These are phyloP conservation scores for Scaptomyza parva DNA, from an alignment of 2,888 invertebrate genomes.

Conservation along the genomic window DNA sequence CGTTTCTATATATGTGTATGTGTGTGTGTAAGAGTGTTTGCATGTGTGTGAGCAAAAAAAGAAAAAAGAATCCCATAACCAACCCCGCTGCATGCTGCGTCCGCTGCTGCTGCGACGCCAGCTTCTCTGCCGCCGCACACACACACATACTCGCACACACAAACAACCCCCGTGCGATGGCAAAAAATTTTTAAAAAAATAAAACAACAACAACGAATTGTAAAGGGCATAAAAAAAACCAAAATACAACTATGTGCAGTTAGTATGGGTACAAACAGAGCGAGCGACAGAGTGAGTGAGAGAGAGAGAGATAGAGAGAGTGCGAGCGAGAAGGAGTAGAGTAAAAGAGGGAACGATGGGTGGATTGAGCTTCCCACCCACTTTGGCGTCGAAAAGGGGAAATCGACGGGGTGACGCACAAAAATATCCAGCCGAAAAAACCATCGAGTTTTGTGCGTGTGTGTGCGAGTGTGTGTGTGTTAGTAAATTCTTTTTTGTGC, in stretches of 20 bases:
- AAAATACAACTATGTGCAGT: conserved; percentile 63
- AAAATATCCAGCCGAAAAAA: conserved; percentile 54
- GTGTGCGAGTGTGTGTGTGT: conserved; percentile 16
- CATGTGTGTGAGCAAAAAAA: conserved; percentile 42
- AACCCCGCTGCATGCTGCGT: conserved; percentile 73
- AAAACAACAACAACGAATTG: conserved; percentile 56
- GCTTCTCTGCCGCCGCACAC: conserved; percentile 36
- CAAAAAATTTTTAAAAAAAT: conserved; percentile 69
- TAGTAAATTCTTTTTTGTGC: not conserved
- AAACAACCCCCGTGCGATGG: conserved; percentile 67
- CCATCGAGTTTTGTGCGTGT: conserved; percentile 12
- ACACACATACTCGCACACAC: conserved; percentile 43
- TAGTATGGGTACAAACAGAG: conserved; percentile 11
- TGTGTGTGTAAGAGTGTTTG: conserved; percentile 33
- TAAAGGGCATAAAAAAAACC: conserved; percentile 49
- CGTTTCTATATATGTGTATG: conserved; percentile 41
- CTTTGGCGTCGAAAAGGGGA: conserved; percentile 66
- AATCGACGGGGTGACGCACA: conserved; percentile 71
- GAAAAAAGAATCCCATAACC: conserved; percentile 64
- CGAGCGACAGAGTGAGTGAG: not conserved
- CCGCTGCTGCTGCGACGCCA: conserved; percentile 42
- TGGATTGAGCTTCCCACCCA: conserved; percentile 46
- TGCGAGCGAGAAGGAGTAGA: not conserved
- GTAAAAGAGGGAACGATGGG: not conserved
- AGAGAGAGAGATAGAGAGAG: not conserved